Evolutionary conservation across 2,797 vertebrate species (phyloP), one percentile per base, ranked within the genome.

Genomic region (Threskiornis aethiopicus): DNA sequence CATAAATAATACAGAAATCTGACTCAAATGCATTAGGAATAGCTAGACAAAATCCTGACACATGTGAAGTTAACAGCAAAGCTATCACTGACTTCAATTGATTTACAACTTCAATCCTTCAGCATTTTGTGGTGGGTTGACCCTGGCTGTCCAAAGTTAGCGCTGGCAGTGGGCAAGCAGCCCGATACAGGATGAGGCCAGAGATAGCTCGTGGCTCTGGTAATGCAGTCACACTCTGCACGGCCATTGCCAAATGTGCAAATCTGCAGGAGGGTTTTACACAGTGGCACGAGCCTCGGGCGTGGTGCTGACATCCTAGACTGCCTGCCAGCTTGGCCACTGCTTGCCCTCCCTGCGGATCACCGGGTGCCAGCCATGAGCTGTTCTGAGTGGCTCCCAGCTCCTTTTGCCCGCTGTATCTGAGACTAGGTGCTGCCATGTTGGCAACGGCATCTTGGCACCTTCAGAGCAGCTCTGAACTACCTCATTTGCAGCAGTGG

Each of bases 251-350:
- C 95, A 87, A 81, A 47, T 0, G 29, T 19, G 46, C 16, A 24
- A 8, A 62, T 24, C 58, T 37, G 28, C 3, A 1, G 84, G 57
- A 92, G 37, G 16, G 44, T 78, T 75, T 90, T 11, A 62, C 62
- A 66, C 19, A 6, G 77, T 0, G 11, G 24, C 58, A 47, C 0
- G 0, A 72, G 86, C 51, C 69, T 44, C 0, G 2, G 80, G 72
- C 77, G 55, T 0, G 1, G 21, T 2, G 31, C 86, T 95, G 92
- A 29, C 77, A 44, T 66, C 62, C 77, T 20, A 14, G 3, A 2
- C 39, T 7, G 70, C 47, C 46, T 92, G 94, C 90, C 96, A 93
- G 85, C 66, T 72, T 79, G 92, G 94, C 77, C 72, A 21, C 26
- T 0, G 1, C 59, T 44, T 9, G 11, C 46, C 6, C 9, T 91